These are phyloP conservation scores for Acronicta psi DNA, from an alignment of 2,888 invertebrate species.

Conservation along the genomic window DNA sequence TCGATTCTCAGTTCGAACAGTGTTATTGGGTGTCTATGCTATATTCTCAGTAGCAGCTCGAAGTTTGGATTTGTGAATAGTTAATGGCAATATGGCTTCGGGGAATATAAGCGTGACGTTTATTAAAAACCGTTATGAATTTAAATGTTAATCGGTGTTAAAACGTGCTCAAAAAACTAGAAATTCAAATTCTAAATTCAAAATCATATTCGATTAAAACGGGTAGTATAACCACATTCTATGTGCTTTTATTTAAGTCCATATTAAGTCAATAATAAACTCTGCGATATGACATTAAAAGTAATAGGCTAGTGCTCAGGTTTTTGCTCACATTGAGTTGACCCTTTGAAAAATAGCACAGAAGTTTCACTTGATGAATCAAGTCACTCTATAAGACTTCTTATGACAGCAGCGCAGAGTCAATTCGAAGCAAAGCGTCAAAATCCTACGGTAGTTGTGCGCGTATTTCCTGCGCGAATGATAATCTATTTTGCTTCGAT, in stretches of 20 bases:
- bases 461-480: too few species aligned
- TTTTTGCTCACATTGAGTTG: slow-evolving; percentile 37
- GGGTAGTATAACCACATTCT: slow-evolving; percentile 13
- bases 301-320: slow-evolving; percentile 39
- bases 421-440: too few species aligned
- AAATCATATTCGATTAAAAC: slow-evolving; percentile 22
- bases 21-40: too few species aligned
- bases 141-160: not conserved
- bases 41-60: too few species aligned
- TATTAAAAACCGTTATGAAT: slow-evolving; percentile 1
- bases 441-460: too few species aligned
- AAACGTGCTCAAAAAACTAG: not conserved
- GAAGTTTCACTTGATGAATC: slow-evolving; percentile 5
- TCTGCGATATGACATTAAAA: slow-evolving; percentile 40
- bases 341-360: slow-evolving; percentile 7
- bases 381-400: too few species aligned
- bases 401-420: too few species aligned
- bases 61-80: too few species aligned
- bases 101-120: not conserved
- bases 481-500: too few species aligned
- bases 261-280: slow-evolving; percentile 42
- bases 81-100: too few species aligned
- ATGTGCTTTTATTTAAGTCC: slow-evolving; percentile 23
- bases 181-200: too few species aligned
- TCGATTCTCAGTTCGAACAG: too few species aligned